Conservation (phyloP, 1,140 invertebrate genomes). For the Catajapyx aquilonaris region DNA sequence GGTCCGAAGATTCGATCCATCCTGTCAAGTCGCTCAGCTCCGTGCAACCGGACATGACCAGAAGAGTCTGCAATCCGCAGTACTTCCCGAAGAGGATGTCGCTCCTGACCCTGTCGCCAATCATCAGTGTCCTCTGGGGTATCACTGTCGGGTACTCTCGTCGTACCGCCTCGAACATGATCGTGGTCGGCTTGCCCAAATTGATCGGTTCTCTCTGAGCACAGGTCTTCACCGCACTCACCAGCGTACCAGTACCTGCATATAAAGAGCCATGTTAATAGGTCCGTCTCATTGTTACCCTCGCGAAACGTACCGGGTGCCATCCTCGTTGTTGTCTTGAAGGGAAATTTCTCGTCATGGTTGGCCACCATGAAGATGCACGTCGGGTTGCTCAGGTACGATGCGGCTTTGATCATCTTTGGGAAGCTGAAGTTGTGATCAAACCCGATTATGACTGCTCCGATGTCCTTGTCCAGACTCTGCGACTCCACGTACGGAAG, state of each 20-base stretch:
- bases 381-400: conserved; percentile 52
- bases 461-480: conserved; percentile 57
- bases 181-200: too few relatives aligned
- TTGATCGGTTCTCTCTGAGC: too few relatives aligned
- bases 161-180: too few relatives aligned
- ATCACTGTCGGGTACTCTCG: too few relatives aligned
- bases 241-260: conserved; percentile 63
- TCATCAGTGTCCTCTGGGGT: too few relatives aligned
- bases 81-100: conserved; percentile 69
- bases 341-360: conserved; percentile 65
- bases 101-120: too few relatives aligned
- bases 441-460: conserved; percentile 84
- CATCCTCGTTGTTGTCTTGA: conserved; percentile 18
- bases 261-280: conserved; percentile 10
- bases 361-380: conserved; percentile 81
- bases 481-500: too few relatives aligned
- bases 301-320: conserved; percentile 32
- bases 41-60: conserved; percentile 67
- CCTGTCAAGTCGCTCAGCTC: conserved; percentile 36
- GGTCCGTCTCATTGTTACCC: too few relatives aligned
- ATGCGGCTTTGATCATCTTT: conserved; percentile 76
- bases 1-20: conserved; percentile 29
- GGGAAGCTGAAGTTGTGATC: conserved; percentile 76
- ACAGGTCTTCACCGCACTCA: conserved; percentile 58
- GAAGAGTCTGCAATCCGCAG: conserved; percentile 60